These are phyloP conservation scores for Diorhabda carinulata DNA, from an alignment of 1,140 invertebrate species.

Conservation along the genomic window DNA sequence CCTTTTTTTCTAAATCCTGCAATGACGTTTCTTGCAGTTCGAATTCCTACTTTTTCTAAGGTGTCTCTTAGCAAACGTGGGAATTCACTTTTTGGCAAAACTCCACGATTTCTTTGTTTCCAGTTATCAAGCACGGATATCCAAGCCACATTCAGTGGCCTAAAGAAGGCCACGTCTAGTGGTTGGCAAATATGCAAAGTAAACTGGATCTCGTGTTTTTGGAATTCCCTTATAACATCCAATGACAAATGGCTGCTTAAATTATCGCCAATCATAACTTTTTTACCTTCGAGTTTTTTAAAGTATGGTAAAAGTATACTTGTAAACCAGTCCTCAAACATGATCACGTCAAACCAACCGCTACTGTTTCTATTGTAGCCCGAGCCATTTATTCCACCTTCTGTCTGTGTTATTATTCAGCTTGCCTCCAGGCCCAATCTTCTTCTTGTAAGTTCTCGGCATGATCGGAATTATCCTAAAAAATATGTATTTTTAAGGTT, in stretches of 20 bases:
- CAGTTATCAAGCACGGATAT: constrained; percentile 39
- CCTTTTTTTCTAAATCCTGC: constrained; percentile 18
- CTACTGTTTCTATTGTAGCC: constrained; percentile 43
- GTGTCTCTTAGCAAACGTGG: not conserved
- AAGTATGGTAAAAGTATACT: constrained; percentile 33
- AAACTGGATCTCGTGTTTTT: constrained; percentile 30
- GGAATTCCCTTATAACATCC: constrained; percentile 33
- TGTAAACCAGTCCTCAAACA: constrained; percentile 46
- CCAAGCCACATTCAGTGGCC: constrained; percentile 46
- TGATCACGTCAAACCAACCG: constrained; percentile 42
- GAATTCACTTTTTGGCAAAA: constrained; percentile 20
- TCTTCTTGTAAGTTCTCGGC: too few relatives aligned
- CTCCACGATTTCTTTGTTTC: constrained; percentile 32
- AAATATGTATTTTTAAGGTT: too few relatives aligned
- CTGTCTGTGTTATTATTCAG: too few relatives aligned
- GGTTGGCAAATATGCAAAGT: constrained; percentile 48
- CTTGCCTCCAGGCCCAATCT: too few relatives aligned
- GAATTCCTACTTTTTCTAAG: constrained; percentile 7
- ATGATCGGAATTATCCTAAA: too few relatives aligned
- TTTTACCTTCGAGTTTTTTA: constrained; percentile 33
- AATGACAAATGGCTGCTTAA: constrained; percentile 41
- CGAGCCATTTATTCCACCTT: constrained; percentile 37
- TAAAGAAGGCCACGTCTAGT: constrained; percentile 48
- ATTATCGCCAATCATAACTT: constrained; percentile 44
- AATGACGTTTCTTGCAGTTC: constrained; percentile 8